A percentile compares a stretch with the other conserved stretches of the same genome.
These are phyloP conservation scores for Pachyseris speciosa DNA, from an alignment of 64 coral and sea anemone species.

Conservation along the genomic window DNA sequence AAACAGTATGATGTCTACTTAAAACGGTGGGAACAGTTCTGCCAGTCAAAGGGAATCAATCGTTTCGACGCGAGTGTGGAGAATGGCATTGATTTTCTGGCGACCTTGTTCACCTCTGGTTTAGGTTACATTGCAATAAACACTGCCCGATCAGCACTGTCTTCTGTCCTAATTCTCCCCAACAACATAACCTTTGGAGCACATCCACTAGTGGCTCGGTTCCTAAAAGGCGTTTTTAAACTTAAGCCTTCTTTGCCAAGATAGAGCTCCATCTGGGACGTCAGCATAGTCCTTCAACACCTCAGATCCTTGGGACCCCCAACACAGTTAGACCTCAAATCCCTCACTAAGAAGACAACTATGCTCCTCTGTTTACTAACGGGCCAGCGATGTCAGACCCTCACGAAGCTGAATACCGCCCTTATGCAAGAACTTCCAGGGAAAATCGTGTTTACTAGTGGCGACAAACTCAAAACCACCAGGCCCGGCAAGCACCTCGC, in stretches of 20 bases:
- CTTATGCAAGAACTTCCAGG: slow-evolving; percentile 10
- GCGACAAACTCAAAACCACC: slow-evolving; percentile 39
- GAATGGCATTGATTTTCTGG: slow-evolving; percentile 40
- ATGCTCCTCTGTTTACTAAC: slow-evolving; percentile 22
- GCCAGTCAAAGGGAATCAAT: not conserved
- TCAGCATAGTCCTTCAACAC: slow-evolving; percentile 17
- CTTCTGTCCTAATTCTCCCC: not conserved
- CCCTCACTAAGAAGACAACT: slow-evolving; percentile 15
- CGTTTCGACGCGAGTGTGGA: not conserved
- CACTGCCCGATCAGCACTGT: slow-evolving; percentile 59
- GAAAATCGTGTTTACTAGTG: slow-evolving; percentile 34
- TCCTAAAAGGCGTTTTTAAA: slow-evolving; percentile 62
- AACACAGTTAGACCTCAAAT: not conserved
- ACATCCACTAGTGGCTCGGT: slow-evolving; percentile 37
- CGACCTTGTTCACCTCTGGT: slow-evolving; percentile 3
- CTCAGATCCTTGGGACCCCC: not conserved
- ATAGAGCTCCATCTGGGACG: slow-evolving; percentile 37
- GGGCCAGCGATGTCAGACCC: slow-evolving; percentile 31
- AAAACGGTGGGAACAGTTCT: slow-evolving; percentile 1
- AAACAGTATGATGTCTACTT: slow-evolving; percentile 60
- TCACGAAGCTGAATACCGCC: slow-evolving; percentile 1
- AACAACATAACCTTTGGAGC: slow-evolving; percentile 19
- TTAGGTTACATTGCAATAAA: slow-evolving; percentile 66
- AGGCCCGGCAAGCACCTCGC: slow-evolving; percentile 44
- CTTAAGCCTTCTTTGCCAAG: slow-evolving; percentile 49